A percentile compares a stretch with the other conserved stretches of the same genome.
Evolutionary conservation across 2,888 invertebrate genomes (phyloP).

Genomic region (Torymus aiolomorphi): DNA sequence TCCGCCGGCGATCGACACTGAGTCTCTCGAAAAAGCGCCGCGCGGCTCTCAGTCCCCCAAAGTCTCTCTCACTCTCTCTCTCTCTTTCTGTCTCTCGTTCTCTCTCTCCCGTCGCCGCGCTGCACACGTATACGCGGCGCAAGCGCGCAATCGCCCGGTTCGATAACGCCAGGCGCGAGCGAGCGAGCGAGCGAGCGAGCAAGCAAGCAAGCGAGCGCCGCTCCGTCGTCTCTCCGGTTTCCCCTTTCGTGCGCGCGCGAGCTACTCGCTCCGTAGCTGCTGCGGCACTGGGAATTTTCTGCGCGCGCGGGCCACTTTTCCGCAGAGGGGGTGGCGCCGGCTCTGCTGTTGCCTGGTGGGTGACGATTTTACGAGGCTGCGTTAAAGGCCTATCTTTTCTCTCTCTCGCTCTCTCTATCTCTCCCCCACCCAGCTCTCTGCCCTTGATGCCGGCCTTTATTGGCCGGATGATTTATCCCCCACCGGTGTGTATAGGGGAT

Average conservation of each 20-base stretch:
- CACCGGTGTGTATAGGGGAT: neutral
- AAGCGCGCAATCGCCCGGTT: slow-evolving; percentile 57
- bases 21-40: slow-evolving; percentile 40
- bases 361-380: slow-evolving; percentile 47
- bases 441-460: slow-evolving; percentile 28
- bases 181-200: too few relatives aligned
- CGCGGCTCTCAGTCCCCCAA: slow-evolving; percentile 37
- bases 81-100: slow-evolving; percentile 23
- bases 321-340: slow-evolving; percentile 7
- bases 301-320: slow-evolving; percentile 52
- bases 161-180: slow-evolving; percentile 54
- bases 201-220: too few relatives aligned
- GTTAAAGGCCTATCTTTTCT: neutral
- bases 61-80: slow-evolving; percentile 18
- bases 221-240: too few relatives aligned
- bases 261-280: slow-evolving; percentile 1
- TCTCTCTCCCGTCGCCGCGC: neutral
- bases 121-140: slow-evolving; percentile 43
- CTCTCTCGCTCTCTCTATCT: neutral
- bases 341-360: slow-evolving; percentile 23
- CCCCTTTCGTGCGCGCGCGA: neutral
- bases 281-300: slow-evolving; percentile 46
- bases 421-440: neutral
- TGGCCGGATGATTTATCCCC: slow-evolving; percentile 49
- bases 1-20: slow-evolving; percentile 50